A percentile compares a stretch with the other conserved stretches of the same genome.
Evolutionary conservation across 2,797 vertebrate genomes (phyloP).

Genomic region (Hyperoplus immaculatus): DNA sequence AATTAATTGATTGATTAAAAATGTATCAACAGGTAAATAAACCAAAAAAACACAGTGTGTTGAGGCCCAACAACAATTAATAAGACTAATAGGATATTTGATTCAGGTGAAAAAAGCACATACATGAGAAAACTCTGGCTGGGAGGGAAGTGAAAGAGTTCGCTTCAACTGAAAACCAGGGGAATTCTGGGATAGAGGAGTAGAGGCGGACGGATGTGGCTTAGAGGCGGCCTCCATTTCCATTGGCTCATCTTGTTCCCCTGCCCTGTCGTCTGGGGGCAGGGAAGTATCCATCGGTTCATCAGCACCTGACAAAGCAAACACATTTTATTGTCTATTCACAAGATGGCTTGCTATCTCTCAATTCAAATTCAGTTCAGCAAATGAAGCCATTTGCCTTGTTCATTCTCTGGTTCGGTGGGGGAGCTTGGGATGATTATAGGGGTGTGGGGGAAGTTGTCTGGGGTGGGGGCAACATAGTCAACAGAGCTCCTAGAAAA

Average conservation of each 20-base stretch:
- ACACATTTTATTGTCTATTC: not conserved
- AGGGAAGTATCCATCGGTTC: slow-evolving; percentile 86
- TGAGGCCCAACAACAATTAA: not conserved
- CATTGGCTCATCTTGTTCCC: slow-evolving; percentile 69
- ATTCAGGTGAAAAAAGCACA: slow-evolving; percentile 50
- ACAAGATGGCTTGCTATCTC: not conserved
- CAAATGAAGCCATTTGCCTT: slow-evolving; percentile 53
- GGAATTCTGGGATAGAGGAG: slow-evolving; percentile 88
- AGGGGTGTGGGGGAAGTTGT: slow-evolving; percentile 82
- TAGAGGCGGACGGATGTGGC: slow-evolving; percentile 85
- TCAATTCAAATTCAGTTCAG: not conserved
- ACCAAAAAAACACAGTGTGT: not conserved
- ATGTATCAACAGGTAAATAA: not conserved
- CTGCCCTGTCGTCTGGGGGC: slow-evolving; percentile 69
- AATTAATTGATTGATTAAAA: not conserved
- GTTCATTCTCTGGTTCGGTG: slow-evolving; percentile 82
- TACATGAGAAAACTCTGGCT: slow-evolving; percentile 96
- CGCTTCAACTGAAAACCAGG: slow-evolving; percentile 82
- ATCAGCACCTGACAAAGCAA: slow-evolving; percentile 69
- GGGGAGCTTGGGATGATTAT: slow-evolving; percentile 93
- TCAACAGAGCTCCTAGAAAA: slow-evolving; percentile 88
- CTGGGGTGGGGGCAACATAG: slow-evolving; percentile 85
- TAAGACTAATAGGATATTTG: not conserved
- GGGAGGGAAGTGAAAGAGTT: slow-evolving; percentile 88
- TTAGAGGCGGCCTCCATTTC: slow-evolving; percentile 72